Conservation (phyloP, 1,140 invertebrate species). For the Pseudoatta argentina region DNA sequence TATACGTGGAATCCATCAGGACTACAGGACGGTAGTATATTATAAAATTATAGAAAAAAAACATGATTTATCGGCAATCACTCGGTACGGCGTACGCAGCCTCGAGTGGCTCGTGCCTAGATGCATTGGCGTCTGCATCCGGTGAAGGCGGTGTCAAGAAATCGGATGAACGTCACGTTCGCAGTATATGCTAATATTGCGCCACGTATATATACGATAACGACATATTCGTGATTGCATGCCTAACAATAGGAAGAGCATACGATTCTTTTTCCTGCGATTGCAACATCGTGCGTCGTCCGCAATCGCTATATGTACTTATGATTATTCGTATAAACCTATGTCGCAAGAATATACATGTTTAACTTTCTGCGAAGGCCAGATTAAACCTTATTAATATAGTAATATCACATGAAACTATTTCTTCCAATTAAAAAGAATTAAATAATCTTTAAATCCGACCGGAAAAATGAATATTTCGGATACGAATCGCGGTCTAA, state of each 20-base stretch:
- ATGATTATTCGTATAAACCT: background rate
- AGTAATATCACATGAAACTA: background rate
- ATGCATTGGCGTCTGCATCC: slow-evolving; percentile 59
- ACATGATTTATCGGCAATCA: slow-evolving; percentile 53
- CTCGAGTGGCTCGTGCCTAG: slow-evolving; percentile 55
- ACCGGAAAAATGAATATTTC: background rate
- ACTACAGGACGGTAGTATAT: slow-evolving; percentile 30
- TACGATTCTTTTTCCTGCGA: slow-evolving; percentile 29
- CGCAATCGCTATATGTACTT: slow-evolving; percentile 27
- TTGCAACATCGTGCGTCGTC: slow-evolving; percentile 20
- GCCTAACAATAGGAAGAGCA: slow-evolving; percentile 53
- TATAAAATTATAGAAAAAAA: slow-evolving; percentile 42
- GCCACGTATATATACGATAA: slow-evolving; percentile 36
- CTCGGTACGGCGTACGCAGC: slow-evolving; percentile 37
- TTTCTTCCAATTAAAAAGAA: background rate
- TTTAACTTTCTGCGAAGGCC: background rate
- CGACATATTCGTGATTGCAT: slow-evolving; percentile 55
- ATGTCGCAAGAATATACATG: background rate
- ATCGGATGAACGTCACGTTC: slow-evolving; percentile 37
- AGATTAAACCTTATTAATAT: background rate
- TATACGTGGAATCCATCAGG: background rate
- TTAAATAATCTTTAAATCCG: background rate
- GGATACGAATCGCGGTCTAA: background rate
- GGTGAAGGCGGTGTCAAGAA: slow-evolving; percentile 56
- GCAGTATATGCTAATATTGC: background rate